Percentiles rank a stretch among this genome's conserved stretches.
phyloP scores from a whole-genome alignment of 1,140 invertebrate genomes.

The Meloidogyne hapla region DNA sequence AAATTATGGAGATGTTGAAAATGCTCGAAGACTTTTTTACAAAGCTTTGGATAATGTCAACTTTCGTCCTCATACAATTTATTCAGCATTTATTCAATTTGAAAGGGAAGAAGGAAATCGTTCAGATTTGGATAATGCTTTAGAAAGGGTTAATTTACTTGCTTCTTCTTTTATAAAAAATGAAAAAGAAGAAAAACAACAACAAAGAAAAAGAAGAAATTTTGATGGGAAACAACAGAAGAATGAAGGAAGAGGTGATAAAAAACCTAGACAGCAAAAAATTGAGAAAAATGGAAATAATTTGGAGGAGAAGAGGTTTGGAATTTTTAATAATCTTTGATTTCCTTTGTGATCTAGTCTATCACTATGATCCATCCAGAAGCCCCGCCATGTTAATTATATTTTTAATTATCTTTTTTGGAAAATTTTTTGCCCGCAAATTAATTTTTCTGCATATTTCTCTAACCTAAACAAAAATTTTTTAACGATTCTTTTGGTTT shows the following conservation, averaged over 20 bases:
- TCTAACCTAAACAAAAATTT: too few relatives aligned
- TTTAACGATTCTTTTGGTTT: too few relatives aligned
- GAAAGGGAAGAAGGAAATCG: slow-evolving; percentile 51
- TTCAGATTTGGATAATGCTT: slow-evolving; percentile 44
- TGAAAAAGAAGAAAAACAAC: slow-evolving; percentile 6
- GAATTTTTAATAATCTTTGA: too few relatives aligned
- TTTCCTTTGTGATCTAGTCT: too few relatives aligned
- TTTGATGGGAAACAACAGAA: background rate
- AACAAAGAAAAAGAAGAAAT: slow-evolving; percentile 12
- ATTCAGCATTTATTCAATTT: slow-evolving; percentile 46
- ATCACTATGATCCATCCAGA: too few relatives aligned
- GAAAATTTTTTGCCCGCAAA: too few relatives aligned
- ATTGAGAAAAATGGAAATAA: background rate
- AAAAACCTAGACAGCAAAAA: background rate
- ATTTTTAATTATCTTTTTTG: too few relatives aligned
- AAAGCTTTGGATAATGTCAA: slow-evolving; percentile 49
- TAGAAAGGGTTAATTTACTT: slow-evolving; percentile 44
- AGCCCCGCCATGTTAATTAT: too few relatives aligned
- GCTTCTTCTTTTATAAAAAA: background rate
- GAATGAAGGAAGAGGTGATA: slow-evolving; percentile 9
- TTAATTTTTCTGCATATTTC: too few relatives aligned
- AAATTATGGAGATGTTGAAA: slow-evolving; percentile 37
- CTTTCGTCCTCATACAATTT: slow-evolving; percentile 36
- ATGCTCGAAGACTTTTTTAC: slow-evolving; percentile 46
- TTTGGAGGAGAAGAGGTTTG: background rate